These are phyloP conservation scores for Desmophyllum pertusum DNA, from an alignment of 92 coral and sea anemone species.

Conservation along the genomic window DNA sequence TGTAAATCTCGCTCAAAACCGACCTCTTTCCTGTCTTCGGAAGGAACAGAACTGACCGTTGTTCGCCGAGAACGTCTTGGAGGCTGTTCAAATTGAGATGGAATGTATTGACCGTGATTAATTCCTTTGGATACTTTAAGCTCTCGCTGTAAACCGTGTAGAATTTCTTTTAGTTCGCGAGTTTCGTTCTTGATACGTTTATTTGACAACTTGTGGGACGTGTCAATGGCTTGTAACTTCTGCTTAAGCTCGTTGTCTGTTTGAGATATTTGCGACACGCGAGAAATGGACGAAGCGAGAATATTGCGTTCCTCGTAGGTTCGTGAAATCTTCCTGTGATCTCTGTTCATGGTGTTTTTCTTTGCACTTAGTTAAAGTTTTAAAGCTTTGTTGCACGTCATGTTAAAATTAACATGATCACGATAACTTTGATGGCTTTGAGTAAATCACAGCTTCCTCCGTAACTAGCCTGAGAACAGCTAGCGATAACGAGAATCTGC, in stretches of 20 bases:
- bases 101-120: conserved; percentile 37
- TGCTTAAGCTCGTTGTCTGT: conserved; percentile 73
- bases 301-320: conserved; percentile 27
- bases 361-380: conserved; percentile 10
- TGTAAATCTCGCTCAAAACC: not conserved
- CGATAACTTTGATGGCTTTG: not conserved
- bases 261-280: conserved; percentile 50
- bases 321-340: conserved; percentile 33
- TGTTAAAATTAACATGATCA: not conserved
- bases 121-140: conserved; percentile 50
- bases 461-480: conserved; percentile 25
- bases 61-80: conserved; percentile 34
- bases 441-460: conserved; percentile 10
- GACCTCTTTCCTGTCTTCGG: conserved; percentile 26
- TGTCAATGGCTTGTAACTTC: conserved; percentile 66
- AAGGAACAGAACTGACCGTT: conserved; percentile 45
- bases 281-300: conserved; percentile 30
- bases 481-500: not conserved
- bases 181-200: conserved; percentile 69
- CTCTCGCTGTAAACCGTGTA: conserved; percentile 66
- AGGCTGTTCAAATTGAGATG: conserved; percentile 52
- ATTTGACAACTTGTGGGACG: conserved; percentile 70
- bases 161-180: conserved; percentile 65
- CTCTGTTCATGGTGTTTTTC: conserved; percentile 33
- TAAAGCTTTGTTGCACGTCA: not conserved